Evolutionary conservation across 2,888 invertebrate genomes (phyloP).

Genomic region (Troides oblongomaculatus): DNA sequence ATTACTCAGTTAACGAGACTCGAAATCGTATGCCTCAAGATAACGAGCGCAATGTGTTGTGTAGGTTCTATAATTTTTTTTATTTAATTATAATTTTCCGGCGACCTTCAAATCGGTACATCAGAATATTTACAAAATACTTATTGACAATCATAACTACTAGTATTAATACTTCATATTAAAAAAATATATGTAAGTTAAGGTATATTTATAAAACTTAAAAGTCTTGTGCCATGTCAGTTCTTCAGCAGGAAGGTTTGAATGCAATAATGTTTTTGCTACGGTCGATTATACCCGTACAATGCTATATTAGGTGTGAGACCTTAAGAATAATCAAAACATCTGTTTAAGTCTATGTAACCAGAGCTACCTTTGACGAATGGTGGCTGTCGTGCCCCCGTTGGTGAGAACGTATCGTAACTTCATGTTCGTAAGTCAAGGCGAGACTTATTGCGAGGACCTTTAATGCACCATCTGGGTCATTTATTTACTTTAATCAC

Average conservation of each 20-base stretch:
- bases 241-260: conserved; percentile 9
- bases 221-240: neutral
- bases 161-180: no score
- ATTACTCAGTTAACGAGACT: no score
- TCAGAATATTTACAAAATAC: no score
- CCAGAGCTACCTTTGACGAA: conserved; percentile 21
- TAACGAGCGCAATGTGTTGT: no score
- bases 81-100: no score
- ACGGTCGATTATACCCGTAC: neutral
- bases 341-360: conserved; percentile 26
- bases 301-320: conserved; percentile 31
- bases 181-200: no score
- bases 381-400: conserved; percentile 1
- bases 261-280: conserved; percentile 6
- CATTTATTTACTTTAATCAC: conserved; percentile 56
- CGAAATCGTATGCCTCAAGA: no score
- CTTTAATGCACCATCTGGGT: conserved; percentile 51
- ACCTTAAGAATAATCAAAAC: conserved; percentile 30
- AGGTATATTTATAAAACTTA: neutral
- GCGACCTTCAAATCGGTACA: no score
- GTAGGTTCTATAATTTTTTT: no score
- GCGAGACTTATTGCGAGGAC: conserved; percentile 17
- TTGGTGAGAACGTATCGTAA: neutral
- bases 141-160: no score
- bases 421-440: conserved; percentile 22